Percentiles rank a stretch among this genome's conserved stretches.
These are phyloP conservation scores for Pavo muticus DNA, from an alignment of 2,113 vertebrate genomes.

Conservation along the genomic window DNA sequence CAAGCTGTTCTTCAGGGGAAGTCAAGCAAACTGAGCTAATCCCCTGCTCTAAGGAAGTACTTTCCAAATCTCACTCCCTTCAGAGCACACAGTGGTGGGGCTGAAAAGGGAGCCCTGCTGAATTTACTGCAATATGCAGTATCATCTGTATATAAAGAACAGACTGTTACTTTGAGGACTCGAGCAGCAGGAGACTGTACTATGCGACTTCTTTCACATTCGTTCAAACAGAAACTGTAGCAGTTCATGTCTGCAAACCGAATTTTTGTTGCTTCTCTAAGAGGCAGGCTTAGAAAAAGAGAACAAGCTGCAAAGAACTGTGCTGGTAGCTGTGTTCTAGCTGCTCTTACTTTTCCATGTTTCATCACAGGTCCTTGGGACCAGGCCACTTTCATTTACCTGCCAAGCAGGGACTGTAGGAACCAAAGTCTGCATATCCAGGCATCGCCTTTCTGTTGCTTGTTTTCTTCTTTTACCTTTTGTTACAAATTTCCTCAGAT, in stretches of 20 bases:
- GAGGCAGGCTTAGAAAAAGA: background rate
- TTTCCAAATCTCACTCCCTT: background rate
- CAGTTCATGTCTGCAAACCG: background rate
- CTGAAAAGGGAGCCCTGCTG: background rate
- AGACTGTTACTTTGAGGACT: background rate
- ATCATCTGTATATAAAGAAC: background rate
- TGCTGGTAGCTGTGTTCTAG: background rate
- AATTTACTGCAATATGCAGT: background rate
- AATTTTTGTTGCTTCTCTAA: background rate
- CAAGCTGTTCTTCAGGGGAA: background rate
- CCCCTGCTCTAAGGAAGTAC: background rate
- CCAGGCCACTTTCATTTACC: background rate
- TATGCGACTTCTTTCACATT: background rate
- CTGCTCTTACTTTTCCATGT: background rate
- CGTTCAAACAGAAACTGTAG: background rate
- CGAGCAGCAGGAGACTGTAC: background rate
- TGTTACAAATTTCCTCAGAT: background rate
- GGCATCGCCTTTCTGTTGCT: background rate
- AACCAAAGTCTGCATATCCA: background rate
- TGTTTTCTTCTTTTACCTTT: background rate
- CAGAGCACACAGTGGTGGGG: background rate
- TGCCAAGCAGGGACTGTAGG: background rate
- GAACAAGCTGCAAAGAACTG: background rate
- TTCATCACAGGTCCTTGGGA: background rate
- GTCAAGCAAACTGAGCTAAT: background rate